Evolutionary conservation across 2,113 vertebrate species (phyloP).

Genomic region (Emydura subglobosa): DNA sequence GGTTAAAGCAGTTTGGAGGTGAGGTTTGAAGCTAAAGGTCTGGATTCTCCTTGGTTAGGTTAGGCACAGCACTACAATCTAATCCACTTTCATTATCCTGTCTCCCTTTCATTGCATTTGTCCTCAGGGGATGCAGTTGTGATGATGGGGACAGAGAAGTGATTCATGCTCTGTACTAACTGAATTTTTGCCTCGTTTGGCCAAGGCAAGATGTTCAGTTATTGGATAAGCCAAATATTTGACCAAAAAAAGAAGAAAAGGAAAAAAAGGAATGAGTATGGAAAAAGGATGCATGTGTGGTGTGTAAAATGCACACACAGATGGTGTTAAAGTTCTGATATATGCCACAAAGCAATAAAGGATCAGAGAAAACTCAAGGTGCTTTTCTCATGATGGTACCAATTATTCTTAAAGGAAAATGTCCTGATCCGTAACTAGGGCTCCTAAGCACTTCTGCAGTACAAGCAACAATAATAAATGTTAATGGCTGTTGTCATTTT

Average conservation of each 20-base stretch:
- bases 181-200: not conserved
- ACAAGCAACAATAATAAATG: not conserved
- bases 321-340: not conserved
- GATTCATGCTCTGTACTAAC: not conserved
- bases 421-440: not conserved
- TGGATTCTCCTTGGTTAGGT: not conserved
- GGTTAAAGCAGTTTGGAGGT: not conserved
- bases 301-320: not conserved
- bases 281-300: fast-evolving
- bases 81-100: not conserved
- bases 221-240: not conserved
- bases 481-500: not conserved
- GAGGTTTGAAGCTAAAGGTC: not conserved
- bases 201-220: not conserved
- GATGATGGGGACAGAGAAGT: not conserved
- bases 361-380: not conserved
- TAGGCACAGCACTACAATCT: not conserved
- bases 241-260: not conserved
- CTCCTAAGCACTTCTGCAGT: not conserved
- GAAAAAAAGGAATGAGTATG: not conserved
- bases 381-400: not conserved
- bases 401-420: not conserved
- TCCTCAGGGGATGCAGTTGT: not conserved
- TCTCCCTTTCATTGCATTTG: fast-evolving
- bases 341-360: not conserved